Base-by-base conservation (phyloP, 2,797 vertebrate genomes). In the Euphonia xanthogaster region DNA sequence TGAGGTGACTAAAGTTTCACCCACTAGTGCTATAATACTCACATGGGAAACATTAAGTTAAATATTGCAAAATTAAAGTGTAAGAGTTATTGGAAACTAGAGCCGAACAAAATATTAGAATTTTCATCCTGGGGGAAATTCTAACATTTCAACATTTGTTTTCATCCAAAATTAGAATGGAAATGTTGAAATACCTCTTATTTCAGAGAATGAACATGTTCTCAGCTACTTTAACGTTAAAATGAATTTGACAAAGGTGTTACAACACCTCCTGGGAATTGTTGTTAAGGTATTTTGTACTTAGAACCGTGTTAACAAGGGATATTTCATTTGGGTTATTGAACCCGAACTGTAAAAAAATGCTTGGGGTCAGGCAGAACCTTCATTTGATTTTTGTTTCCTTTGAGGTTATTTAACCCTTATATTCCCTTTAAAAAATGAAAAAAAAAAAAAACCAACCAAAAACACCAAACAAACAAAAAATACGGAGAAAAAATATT, bases 31-130 rank as follows among this genome's bases (percentile, higher is more conserved):
- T 94, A 60, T 93, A 96, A 95, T 93, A 94, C 73, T 81, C 96
- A 96, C 94, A 96, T 94, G 95, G 94, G 96, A 93, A 92, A 90
- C 89, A 95, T 97, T 96, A 97, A 96, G 90, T 86, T 95, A 93
- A 96, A 93, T 88, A 95, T 94, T 88, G 75, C 94, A 94, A 94
- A 97, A 96, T 96, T 96, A 96, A 96, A 95, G 72, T 92, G 84
- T 89, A 94, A 96, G 94, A 93, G 88, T 96, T 95, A 96, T 96
- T 96, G 96, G 96, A 96, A 97, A 97, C 94, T 14, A 81, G 92
- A 97, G 87, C 70, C 0, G 85, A 91, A 61, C 62, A 94, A 94
- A 96, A 95, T 95, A 96, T 96, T 95, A 96, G 81, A 93, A 95
- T 96, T 94, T 94, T 91, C 48, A 94, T 96, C 92, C 96, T 86